phyloP scores from a whole-genome alignment of 2,888 invertebrate genomes.

The Danaus chrysippus region DNA sequence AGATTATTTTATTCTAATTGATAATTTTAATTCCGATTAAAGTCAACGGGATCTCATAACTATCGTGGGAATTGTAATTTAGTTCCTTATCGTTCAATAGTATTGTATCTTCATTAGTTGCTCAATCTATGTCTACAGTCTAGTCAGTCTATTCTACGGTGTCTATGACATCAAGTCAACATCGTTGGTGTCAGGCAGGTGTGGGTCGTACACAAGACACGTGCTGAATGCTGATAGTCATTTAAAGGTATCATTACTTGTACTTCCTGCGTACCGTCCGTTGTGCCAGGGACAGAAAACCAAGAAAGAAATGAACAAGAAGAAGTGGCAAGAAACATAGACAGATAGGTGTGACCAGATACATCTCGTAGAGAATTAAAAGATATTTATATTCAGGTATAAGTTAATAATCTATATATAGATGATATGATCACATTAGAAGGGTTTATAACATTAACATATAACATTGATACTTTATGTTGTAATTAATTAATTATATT shows the following conservation, averaged over 20 bases:
- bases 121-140: slow-evolving; percentile 45
- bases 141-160: slow-evolving; percentile 55
- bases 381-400: too few relatives aligned
- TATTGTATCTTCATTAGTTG: slow-evolving; percentile 45
- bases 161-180: slow-evolving; percentile 48
- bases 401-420: background rate
- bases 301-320: slow-evolving; percentile 66
- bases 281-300: slow-evolving; percentile 72
- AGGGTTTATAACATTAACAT: slow-evolving; percentile 5
- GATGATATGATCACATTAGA: slow-evolving; percentile 16
- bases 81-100: slow-evolving; percentile 21
- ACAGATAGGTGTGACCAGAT: slow-evolving; percentile 18
- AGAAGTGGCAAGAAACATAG: slow-evolving; percentile 41
- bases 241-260: slow-evolving; percentile 76
- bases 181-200: slow-evolving; percentile 50
- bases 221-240: slow-evolving; percentile 73
- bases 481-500: background rate
- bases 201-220: slow-evolving; percentile 74
- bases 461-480: background rate
- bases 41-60: background rate
- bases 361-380: background rate
- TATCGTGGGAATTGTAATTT: slow-evolving; percentile 14
- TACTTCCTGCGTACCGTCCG: slow-evolving; percentile 73
- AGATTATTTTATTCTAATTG: slow-evolving; percentile 15
- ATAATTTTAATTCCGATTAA: too few relatives aligned